These are phyloP conservation scores for Drosophila conformis DNA, from an alignment of 2,888 invertebrate species.

Conservation along the genomic window DNA sequence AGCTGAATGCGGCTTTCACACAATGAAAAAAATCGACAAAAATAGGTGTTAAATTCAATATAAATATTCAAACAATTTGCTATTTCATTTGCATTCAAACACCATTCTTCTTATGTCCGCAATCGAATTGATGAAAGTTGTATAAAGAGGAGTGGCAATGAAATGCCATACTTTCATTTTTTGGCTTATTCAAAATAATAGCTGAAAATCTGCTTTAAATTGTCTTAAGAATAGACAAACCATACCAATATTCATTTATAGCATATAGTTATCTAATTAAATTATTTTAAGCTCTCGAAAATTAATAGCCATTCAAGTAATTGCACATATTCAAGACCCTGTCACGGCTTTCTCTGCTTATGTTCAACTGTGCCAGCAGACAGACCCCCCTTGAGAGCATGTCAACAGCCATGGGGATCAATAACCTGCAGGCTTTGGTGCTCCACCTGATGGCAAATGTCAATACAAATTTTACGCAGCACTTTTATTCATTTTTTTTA, in stretches of 20 bases:
- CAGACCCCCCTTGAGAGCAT: slow-evolving; percentile 39
- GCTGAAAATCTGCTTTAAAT: not conserved
- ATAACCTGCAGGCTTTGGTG: slow-evolving; percentile 28
- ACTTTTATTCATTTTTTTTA: slow-evolving; percentile 12
- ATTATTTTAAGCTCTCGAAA: not conserved
- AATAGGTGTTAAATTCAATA: slow-evolving; percentile 19
- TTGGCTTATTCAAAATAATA: not conserved
- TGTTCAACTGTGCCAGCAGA: slow-evolving; percentile 18
- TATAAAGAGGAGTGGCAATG: not conserved
- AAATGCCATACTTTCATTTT: not conserved
- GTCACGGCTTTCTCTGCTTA: not conserved
- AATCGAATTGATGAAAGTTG: not conserved
- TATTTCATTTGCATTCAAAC: slow-evolving; percentile 28
- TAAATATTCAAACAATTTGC: slow-evolving; percentile 32
- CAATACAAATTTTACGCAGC: slow-evolving; percentile 7
- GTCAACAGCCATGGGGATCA: slow-evolving; percentile 56
- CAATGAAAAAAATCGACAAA: slow-evolving; percentile 2
- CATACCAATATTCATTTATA: not conserved
- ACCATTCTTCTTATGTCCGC: slow-evolving; percentile 1
- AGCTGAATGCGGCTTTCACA: slow-evolving; percentile 16
- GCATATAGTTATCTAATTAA: not conserved
- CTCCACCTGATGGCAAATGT: slow-evolving; percentile 4
- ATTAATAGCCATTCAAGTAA: not conserved
- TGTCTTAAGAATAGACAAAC: not conserved
- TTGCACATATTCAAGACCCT: not conserved